Conservation (phyloP, 2,113 vertebrate genomes). For the Petrocephalus zakoni region DNA sequence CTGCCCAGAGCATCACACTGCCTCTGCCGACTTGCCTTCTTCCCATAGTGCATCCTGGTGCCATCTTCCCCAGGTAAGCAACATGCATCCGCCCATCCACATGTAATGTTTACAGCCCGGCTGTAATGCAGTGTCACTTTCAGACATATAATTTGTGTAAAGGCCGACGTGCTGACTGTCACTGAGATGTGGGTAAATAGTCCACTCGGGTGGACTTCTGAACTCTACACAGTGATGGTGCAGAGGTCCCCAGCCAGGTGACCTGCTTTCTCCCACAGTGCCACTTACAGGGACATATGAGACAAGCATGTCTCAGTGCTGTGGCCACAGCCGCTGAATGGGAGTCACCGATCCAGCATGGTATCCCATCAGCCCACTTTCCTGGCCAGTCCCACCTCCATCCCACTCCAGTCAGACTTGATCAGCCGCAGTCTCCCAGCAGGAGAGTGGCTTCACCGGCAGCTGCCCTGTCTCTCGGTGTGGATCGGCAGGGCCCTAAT, state of each 20-base stretch:
- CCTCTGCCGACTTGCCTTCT: too few relatives aligned
- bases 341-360: neutral
- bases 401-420: slow-evolving; percentile 4
- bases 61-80: too few relatives aligned
- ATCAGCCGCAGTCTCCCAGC: neutral
- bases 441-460: neutral
- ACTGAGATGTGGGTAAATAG: neutral
- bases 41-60: too few relatives aligned
- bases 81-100: too few relatives aligned
- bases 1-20: neutral
- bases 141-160: neutral
- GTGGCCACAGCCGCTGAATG: neutral
- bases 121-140: neutral
- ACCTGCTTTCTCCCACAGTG: neutral
- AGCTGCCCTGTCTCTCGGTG: neutral
- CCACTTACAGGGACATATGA: neutral
- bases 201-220: neutral
- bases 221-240: neutral
- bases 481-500: slow-evolving; percentile 20
- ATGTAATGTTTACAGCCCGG: neutral
- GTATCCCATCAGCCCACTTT: neutral
- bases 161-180: neutral
- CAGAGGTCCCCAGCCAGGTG: neutral
- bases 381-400: neutral
- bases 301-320: neutral